These are phyloP conservation scores for Rhodophaea formosa DNA, from an alignment of 2,888 invertebrate species.

Conservation along the genomic window DNA sequence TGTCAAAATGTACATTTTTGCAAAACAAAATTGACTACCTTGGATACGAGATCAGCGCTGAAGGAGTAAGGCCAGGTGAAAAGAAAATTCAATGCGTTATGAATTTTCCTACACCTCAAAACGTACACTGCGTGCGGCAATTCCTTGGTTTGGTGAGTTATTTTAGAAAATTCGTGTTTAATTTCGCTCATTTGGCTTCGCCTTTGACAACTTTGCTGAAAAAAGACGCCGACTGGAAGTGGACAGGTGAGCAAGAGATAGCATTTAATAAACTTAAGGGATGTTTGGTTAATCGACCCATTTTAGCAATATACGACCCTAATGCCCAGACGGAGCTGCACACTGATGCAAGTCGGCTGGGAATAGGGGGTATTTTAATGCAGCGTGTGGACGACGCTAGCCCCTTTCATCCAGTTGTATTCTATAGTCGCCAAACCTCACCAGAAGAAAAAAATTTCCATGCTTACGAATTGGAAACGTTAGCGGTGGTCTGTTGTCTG, in stretches of 20 bases:
- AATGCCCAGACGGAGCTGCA: slow-evolving; percentile 29
- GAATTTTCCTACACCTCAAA: slow-evolving; percentile 37
- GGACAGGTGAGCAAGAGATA: slow-evolving; percentile 22
- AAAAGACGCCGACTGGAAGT: slow-evolving; percentile 25
- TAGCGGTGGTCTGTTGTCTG: slow-evolving; percentile 24
- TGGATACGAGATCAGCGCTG: slow-evolving; percentile 38
- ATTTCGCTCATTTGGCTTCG: slow-evolving; percentile 27
- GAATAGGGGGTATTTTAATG: slow-evolving; percentile 26
- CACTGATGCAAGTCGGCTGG: slow-evolving; percentile 27
- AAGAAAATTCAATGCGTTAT: slow-evolving; percentile 28
- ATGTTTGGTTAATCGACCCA: slow-evolving; percentile 24
- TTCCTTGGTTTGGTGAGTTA: slow-evolving; percentile 35
- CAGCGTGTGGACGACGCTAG: slow-evolving; percentile 9
- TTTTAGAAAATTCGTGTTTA: slow-evolving; percentile 26
- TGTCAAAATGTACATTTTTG: slow-evolving; percentile 38
- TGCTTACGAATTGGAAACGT: slow-evolving; percentile 31
- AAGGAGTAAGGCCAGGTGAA: neutral
- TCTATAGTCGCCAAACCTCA: slow-evolving; percentile 28
- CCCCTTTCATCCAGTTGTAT: slow-evolving; percentile 24
- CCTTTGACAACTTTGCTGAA: slow-evolving; percentile 28
- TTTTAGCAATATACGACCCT: slow-evolving; percentile 37
- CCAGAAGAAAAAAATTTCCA: slow-evolving; percentile 31
- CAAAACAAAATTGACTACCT: slow-evolving; percentile 36
- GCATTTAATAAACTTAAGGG: slow-evolving; percentile 23
- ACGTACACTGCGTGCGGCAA: slow-evolving; percentile 34